Percentiles rank a stretch among this genome's conserved stretches.
Conservation (phyloP, 2,888 invertebrate species). For the Hedychridium roseum region DNA sequence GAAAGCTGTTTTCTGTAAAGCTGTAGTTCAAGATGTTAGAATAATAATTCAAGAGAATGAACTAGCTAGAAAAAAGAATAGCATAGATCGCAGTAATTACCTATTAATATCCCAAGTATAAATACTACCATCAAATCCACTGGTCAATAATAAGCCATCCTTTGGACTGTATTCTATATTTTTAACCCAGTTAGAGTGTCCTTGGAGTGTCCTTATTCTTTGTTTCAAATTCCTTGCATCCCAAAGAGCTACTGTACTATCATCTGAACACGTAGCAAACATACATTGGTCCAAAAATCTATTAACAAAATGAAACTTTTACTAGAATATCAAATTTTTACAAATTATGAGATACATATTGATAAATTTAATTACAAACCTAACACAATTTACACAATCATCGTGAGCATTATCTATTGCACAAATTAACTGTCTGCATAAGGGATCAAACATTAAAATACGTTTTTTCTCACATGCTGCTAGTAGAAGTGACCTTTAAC, state of each 20-base stretch:
- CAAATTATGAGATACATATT: too few relatives aligned
- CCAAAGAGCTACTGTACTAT: conserved; percentile 92
- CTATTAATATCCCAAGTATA: conserved; percentile 95
- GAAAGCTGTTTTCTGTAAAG: conserved; percentile 77
- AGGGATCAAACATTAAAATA: conserved; percentile 86
- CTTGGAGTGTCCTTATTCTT: conserved; percentile 79
- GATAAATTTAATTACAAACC: conserved; percentile 68
- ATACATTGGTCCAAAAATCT: conserved; percentile 87
- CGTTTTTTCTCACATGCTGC: conserved; percentile 93
- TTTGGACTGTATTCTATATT: conserved; percentile 91
- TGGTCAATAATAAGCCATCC: conserved; percentile 86
- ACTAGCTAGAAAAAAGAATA: conserved; percentile 4
- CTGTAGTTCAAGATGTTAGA: conserved; percentile 51
- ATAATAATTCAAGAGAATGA: conserved; percentile 7
- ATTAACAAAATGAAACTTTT: conserved; percentile 29
- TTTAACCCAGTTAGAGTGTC: conserved; percentile 94
- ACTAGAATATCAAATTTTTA: not conserved
- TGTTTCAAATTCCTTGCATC: conserved; percentile 86
- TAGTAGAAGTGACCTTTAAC: conserved; percentile 78
- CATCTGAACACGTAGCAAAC: conserved; percentile 95
- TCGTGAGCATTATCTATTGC: conserved; percentile 83
- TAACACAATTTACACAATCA: conserved; percentile 93
- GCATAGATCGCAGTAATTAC: conserved; percentile 56
- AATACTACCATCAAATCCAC: conserved; percentile 92
- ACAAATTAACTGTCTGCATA: conserved; percentile 78